Percentiles rank a stretch among this genome's conserved stretches.
phyloP scores from a whole-genome alignment of 1,140 invertebrate species.

The Procambarus virginalis region DNA sequence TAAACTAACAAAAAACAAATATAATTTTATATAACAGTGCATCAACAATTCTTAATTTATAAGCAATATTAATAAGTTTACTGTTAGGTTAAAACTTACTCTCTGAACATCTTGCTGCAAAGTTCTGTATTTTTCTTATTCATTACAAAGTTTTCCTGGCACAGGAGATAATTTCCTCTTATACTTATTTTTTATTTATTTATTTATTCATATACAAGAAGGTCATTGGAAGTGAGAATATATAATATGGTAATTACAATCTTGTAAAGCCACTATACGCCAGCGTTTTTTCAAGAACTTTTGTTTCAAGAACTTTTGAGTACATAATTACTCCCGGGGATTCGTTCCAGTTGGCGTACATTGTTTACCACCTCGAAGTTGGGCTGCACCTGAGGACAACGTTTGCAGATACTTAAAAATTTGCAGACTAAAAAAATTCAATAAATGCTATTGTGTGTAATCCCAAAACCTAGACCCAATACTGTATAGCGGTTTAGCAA shows the following conservation, averaged over 20 bases:
- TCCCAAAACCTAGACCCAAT: no score
- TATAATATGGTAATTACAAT: no score
- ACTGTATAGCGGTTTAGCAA: no score
- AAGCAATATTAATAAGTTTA: background rate
- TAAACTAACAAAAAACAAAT: background rate
- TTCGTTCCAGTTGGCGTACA: slow-evolving; percentile 81
- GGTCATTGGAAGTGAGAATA: no score
- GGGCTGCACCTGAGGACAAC: slow-evolving; percentile 76
- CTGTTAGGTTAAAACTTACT: slow-evolving; percentile 9
- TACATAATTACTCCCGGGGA: slow-evolving; percentile 81
- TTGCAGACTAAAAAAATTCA: no score
- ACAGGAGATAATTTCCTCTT: slow-evolving; percentile 76
- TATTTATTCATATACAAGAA: no score
- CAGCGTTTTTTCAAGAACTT: no score
- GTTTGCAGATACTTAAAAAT: no score
- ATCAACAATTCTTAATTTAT: background rate
- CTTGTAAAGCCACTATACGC: no score
- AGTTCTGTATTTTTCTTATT: slow-evolving; percentile 88
- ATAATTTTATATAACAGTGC: background rate
- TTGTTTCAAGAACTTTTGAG: no score
- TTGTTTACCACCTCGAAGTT: slow-evolving; percentile 65
- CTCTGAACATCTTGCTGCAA: slow-evolving; percentile 77
- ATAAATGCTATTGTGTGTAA: no score
- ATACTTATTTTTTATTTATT: no score
- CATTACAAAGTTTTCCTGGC: slow-evolving; percentile 83